Conservation (phyloP, 2,113 vertebrate species). For the Furnarius figulus region DNA sequence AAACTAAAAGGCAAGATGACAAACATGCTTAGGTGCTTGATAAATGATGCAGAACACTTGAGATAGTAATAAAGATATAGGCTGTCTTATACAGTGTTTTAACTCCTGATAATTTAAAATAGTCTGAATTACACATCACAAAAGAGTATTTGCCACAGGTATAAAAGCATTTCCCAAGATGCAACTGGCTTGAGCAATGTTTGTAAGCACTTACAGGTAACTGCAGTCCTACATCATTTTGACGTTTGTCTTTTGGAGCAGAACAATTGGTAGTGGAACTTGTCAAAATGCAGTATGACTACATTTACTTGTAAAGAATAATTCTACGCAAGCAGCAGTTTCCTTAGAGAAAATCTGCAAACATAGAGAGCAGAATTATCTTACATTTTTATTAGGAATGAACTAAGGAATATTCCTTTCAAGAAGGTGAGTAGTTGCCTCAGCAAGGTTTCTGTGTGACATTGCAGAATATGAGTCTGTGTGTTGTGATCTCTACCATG, state of each 20-base stretch:
- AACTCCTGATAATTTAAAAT: background rate
- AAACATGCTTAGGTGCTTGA: background rate
- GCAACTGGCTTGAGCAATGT: background rate
- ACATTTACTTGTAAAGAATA: background rate
- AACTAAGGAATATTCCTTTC: background rate
- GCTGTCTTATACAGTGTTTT: background rate
- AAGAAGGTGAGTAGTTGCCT: background rate
- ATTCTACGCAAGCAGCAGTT: background rate
- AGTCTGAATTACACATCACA: background rate
- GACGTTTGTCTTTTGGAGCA: conserved; percentile 6
- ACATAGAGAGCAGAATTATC: background rate
- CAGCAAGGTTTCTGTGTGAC: background rate
- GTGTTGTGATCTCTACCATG: background rate
- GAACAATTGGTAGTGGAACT: background rate
- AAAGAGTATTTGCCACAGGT: background rate
- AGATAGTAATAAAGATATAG: background rate
- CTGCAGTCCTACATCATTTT: background rate
- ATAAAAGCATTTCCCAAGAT: background rate
- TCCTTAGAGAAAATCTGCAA: background rate
- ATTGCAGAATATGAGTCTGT: background rate
- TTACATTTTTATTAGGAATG: background rate
- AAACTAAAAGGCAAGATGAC: background rate
- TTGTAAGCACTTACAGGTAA: background rate
- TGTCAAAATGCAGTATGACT: background rate
- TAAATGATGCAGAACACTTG: background rate